phyloP scores from a whole-genome alignment of 2,888 invertebrate species.

The Leptinotarsa haldemani region DNA sequence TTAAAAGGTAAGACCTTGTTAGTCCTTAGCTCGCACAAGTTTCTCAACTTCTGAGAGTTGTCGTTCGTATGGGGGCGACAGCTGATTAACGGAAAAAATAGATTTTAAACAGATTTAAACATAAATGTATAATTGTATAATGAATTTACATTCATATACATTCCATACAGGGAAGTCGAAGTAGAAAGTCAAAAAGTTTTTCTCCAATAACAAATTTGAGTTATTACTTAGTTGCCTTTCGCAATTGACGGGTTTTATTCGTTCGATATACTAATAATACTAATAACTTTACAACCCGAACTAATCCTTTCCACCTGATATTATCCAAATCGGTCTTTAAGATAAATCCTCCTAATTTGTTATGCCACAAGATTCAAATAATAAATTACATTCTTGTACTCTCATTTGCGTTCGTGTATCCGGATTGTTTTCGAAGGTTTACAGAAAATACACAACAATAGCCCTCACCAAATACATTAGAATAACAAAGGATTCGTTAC shows the following conservation, averaged over 20 bases:
- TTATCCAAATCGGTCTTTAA: constrained; percentile 1
- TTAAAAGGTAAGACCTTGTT: too few relatives aligned
- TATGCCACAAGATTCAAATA: constrained; percentile 5
- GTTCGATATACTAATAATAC: not conserved
- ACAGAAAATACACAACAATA: constrained; percentile 41
- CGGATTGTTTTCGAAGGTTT: constrained; percentile 33
- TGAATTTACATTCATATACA: too few relatives aligned
- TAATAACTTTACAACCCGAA: not conserved
- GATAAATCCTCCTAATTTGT: constrained; percentile 21
- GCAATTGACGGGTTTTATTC: not conserved
- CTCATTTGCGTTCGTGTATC: not conserved
- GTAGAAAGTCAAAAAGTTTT: too few relatives aligned
- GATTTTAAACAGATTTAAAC: too few relatives aligned
- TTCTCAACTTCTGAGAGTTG: too few relatives aligned
- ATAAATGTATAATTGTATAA: too few relatives aligned
- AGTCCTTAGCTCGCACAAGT: too few relatives aligned
- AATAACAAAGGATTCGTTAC: constrained; percentile 40
- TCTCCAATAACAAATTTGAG: too few relatives aligned
- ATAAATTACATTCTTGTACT: constrained; percentile 21
- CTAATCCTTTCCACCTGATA: constrained; percentile 14
- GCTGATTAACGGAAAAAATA: too few relatives aligned
- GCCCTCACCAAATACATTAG: constrained; percentile 37
- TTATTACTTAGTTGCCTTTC: too few relatives aligned
- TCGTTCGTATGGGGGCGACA: too few relatives aligned
- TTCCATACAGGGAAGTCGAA: too few relatives aligned